Base-by-base conservation (phyloP, 1,140 invertebrate species). In the Cyclina sinensis region DNA sequence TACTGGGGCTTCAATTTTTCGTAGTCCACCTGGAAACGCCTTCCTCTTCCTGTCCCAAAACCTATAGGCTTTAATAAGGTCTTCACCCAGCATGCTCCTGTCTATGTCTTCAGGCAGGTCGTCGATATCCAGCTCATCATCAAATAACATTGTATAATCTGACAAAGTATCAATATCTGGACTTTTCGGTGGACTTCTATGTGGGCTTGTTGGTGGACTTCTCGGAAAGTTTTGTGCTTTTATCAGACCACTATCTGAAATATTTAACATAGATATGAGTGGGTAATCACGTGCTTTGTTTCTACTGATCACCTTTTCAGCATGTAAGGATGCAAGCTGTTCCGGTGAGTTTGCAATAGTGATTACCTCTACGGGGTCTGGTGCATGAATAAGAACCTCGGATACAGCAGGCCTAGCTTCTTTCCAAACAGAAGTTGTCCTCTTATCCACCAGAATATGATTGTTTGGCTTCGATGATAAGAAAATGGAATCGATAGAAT, bases 31-130 rank as follows among this genome's bases (percentile, higher is more conserved):
- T 21, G 85, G 74, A 51, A 87, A 87, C 2, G 76, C 85, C 70
- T 87, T 87, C 24, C 74, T 48, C 32, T 80, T 79, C 18, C 85
- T 57, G 32, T 87, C 85, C 85, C 85, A 87, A n/a, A 87, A 39
- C 32, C 85, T 65, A 65, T 87, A 87, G 3, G 85, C 85, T 30
- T 68, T 87, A 27, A 87, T 87, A 14, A 87, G 74, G 16, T 87
- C 85, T 37, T 87, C 85, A 14, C 85, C 85, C 0, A 70, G 7
- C 85, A 87, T 68, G 35, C 85, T 79, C 51, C 85, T 62, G 46
- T 87, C 85, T 2, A 87, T 80, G 51, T 87, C 85, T n/a, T 87
- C 59, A 21, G 85, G 37, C 4, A 87, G 48, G 14, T 86, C 30
- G 65, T 48, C 32, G 46, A 87, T 30, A 35, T 87, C 59, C 48